A percentile compares a stretch with the other conserved stretches of the same genome.
phyloP scores from a whole-genome alignment of 2,113 vertebrate species.

The Odontophorus gujanensis region DNA sequence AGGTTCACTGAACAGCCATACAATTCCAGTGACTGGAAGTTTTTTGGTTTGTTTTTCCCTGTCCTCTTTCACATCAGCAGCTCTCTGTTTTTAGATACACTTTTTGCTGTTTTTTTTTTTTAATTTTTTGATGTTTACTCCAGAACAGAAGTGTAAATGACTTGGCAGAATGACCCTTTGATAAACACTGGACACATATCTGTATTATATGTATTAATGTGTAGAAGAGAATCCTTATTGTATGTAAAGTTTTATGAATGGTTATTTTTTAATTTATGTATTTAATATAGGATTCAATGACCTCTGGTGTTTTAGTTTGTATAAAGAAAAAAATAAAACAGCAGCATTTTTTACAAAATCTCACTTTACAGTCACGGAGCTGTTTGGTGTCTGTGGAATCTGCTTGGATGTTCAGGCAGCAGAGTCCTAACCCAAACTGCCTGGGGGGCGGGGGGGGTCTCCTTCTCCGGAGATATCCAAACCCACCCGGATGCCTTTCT shows the following conservation, averaged over 20 bases:
- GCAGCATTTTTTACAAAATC: constrained; percentile 66
- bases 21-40: neutral
- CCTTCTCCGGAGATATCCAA: neutral
- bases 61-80: constrained; percentile 52
- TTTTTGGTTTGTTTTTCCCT: neutral
- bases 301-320: constrained; percentile 84
- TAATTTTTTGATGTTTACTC: constrained; percentile 56
- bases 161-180: constrained; percentile 69
- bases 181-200: constrained; percentile 73
- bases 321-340: constrained; percentile 82
- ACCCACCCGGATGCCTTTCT: neutral
- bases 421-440: neutral
- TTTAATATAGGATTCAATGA: constrained; percentile 84
- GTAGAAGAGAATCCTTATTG: constrained; percentile 79
- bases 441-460: too few relatives aligned
- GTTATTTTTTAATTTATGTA: constrained; percentile 87
- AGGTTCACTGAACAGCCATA: neutral
- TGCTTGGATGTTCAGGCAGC: neutral
- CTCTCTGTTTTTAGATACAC: constrained; percentile 47
- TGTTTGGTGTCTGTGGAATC: neutral
- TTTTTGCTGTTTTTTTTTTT: neutral
- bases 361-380: neutral
- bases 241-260: constrained; percentile 85
- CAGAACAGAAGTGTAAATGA: constrained; percentile 61
- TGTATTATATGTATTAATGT: constrained; percentile 78